Evolutionary conservation across 1,140 invertebrate genomes (phyloP), one percentile per base, ranked within the genome.

Genomic region (Contarinia nasturtii): DNA sequence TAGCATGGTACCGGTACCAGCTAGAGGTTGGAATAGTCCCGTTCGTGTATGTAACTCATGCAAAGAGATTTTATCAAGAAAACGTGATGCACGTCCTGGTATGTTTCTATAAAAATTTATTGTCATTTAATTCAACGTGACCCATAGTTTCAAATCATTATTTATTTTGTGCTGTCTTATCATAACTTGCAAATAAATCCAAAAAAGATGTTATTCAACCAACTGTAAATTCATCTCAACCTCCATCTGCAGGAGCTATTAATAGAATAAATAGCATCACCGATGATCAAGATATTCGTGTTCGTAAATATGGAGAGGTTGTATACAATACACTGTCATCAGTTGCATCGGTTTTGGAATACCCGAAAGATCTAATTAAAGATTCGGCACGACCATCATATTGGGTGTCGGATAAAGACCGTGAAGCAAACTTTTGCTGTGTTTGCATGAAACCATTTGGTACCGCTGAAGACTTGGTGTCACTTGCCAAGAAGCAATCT

Each of bases 391-490:
- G 82, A 38, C 84, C 85, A 3, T 65, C 72, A 1, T 89, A 89
- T 58, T 89, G 85, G 85, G 72, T 80, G 27, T 80, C 83, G 0
- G 84, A 89, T 62, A 70, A 71, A 1, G 84, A 89, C 62, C 70
- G 71, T 1, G 71, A 82, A 53, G 72, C 81, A 14, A 69, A 63
- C 4, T 60, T 66, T 27, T 89, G 85, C 58, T 67, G 60, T 47
- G 70, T 82, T 1, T 89, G 85, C 59, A 57, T 74, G 2, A 54
- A 57, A 12, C 54, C 61, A 12, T 82, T 83, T 59, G 72, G 68
- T 2, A 57, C 63, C 2, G 66, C 69, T 51, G 56, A 67, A 44
- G 58, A 73, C 10, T 49, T 68, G 34, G 53, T 47, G 1, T 34
- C 54, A 37, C 2, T 38, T 46, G 36, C 41, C 10, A 2, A 20